Evolutionary conservation across 2,113 vertebrate genomes (phyloP).

Genomic region (Amazona guildingii): DNA sequence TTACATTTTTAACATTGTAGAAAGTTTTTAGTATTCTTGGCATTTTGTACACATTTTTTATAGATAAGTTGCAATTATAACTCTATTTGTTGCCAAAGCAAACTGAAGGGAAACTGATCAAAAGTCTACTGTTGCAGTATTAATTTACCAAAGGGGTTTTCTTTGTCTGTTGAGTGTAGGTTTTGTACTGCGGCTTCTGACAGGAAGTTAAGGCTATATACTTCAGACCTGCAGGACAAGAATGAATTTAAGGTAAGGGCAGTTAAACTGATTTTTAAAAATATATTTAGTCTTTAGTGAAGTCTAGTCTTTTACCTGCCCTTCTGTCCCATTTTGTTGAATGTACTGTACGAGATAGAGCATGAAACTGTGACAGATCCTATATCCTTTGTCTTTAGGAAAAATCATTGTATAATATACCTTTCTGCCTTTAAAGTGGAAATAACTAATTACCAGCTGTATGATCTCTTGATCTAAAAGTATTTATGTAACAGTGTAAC

Average conservation of each 20-base stretch:
- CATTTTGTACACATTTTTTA: neutral
- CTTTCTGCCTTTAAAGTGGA: neutral
- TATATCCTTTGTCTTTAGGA: neutral
- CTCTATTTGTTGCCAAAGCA: neutral
- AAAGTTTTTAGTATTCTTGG: neutral
- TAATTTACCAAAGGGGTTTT: neutral
- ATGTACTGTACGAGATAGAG: neutral
- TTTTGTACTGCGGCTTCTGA: slow-evolving; percentile 93
- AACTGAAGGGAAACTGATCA: neutral
- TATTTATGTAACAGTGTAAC: neutral
- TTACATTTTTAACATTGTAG: neutral
- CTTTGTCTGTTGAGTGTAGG: slow-evolving; percentile 68
- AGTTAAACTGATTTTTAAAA: neutral
- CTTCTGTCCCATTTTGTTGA: neutral
- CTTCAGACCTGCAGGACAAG: slow-evolving; percentile 89
- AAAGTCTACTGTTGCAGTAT: neutral
- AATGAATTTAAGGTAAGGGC: slow-evolving; percentile 89
- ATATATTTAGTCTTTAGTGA: neutral
- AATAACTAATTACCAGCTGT: neutral
- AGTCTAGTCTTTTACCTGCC: neutral
- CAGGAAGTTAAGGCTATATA: slow-evolving; percentile 87
- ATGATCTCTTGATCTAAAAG: neutral
- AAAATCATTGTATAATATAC: neutral
- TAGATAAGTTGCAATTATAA: neutral
- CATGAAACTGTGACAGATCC: neutral